Conservation (phyloP, 2,113 vertebrate genomes). For the Nothocercus julius region DNA sequence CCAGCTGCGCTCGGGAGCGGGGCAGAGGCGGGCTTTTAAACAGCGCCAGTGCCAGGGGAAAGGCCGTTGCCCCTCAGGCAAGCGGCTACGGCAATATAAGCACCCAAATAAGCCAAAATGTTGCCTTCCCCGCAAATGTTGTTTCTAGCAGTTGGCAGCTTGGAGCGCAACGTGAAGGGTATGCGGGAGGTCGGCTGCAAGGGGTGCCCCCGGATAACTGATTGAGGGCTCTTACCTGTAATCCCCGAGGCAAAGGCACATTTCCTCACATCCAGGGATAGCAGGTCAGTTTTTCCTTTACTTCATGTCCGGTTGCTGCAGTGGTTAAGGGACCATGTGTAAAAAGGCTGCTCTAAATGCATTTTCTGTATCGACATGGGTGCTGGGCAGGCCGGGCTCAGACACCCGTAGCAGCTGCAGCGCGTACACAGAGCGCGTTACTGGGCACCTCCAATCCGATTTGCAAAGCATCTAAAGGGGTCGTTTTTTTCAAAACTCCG, state of each 20-base stretch:
- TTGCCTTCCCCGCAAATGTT: background rate
- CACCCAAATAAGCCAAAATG: background rate
- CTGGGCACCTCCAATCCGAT: background rate
- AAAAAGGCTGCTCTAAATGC: background rate
- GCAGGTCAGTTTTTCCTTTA: background rate
- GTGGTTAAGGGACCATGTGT: background rate
- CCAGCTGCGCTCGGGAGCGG: too few species aligned
- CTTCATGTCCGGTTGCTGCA: background rate
- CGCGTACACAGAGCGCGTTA: background rate
- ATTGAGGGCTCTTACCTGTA: too few species aligned
- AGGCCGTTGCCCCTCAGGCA: background rate
- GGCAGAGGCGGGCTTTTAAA: too few species aligned
- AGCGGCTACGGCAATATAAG: background rate
- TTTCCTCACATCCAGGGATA: background rate
- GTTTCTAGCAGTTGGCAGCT: background rate
- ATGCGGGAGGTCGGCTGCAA: background rate
- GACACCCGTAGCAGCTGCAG: rapidly evolving
- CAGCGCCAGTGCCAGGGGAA: background rate
- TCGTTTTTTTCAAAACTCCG: background rate
- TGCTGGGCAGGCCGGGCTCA: background rate
- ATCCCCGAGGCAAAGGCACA: background rate
- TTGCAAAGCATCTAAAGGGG: background rate
- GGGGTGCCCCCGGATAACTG: rapidly evolving
- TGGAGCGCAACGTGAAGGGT: rapidly evolving
- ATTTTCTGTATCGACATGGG: background rate